phyloP scores from a whole-genome alignment of 2,113 vertebrate genomes.

The Cynoglossus semilaevis region DNA sequence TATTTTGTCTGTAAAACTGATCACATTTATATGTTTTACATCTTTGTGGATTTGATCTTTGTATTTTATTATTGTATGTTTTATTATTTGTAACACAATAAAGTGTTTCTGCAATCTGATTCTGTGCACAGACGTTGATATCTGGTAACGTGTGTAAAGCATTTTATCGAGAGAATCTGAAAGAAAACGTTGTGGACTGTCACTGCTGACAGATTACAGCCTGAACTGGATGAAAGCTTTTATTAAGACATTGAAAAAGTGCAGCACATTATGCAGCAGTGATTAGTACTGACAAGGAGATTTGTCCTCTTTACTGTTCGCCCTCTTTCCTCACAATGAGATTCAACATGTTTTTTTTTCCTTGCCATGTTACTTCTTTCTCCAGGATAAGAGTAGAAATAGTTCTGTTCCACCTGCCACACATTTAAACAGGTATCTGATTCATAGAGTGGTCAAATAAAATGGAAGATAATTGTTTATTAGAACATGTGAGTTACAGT shows the following conservation, averaged over 20 bases:
- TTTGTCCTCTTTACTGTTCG: conserved; percentile 10
- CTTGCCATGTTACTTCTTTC: no score
- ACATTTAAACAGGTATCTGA: no score
- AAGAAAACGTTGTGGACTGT: conserved; percentile 11
- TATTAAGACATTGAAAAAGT: conserved; percentile 21
- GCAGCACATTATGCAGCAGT: conserved; percentile 11
- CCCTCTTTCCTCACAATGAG: not conserved
- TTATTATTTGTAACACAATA: conserved; percentile 46
- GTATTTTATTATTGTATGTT: conserved; percentile 30
- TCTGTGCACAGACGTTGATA: not conserved
- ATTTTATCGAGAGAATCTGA: not conserved
- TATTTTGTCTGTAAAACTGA: conserved; percentile 21
- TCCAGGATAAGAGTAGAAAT: no score
- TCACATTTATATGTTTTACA: conserved; percentile 5
- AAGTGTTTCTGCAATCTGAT: conserved; percentile 40
- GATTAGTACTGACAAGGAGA: conserved; percentile 29
- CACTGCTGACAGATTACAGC: conserved; percentile 13
- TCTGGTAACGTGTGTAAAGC: not conserved
- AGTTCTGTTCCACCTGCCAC: no score
- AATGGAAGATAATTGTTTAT: no score
- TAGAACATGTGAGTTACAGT: no score
- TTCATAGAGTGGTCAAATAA: no score
- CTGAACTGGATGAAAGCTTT: conserved; percentile 8
- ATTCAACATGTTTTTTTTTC: not conserved
- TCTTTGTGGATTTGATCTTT: conserved; percentile 25